Conservation (phyloP, 53 echinoderm and acorn worm species). For the Patiria pectinifera region DNA sequence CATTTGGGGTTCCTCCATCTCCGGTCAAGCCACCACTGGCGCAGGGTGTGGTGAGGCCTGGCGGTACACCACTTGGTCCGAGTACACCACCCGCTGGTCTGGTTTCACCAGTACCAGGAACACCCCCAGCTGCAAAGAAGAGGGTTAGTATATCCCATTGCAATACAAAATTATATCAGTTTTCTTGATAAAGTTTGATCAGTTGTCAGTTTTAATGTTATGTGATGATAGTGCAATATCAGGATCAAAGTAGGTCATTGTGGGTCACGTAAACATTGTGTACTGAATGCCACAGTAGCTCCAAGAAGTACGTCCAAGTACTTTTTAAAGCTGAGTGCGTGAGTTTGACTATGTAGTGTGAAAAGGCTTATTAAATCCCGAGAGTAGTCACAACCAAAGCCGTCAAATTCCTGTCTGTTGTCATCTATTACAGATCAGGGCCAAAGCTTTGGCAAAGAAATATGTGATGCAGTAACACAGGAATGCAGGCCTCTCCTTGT, state of each 20-base stretch:
- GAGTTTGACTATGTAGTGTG: too few species aligned
- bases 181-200: neutral
- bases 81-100: constrained; percentile 37
- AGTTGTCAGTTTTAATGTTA: neutral
- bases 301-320: too few species aligned
- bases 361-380: neutral
- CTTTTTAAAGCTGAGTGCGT: too few species aligned
- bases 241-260: too few species aligned
- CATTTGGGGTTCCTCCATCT: constrained; percentile 20
- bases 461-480: neutral
- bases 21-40: constrained; percentile 42
- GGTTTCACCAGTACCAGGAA: constrained; percentile 43
- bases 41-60: neutral
- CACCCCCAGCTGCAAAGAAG: constrained; percentile 60
- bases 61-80: neutral
- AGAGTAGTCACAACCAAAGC: constrained; percentile 67
- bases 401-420: constrained; percentile 88
- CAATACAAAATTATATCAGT: neutral
- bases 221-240: too few species aligned
- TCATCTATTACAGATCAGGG: constrained; percentile 70
- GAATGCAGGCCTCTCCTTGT: neutral
- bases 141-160: constrained; percentile 30
- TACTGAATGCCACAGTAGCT: too few species aligned
- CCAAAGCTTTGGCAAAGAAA: constrained; percentile 95
- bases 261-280: too few species aligned